Percentiles rank a stretch among this genome's conserved stretches.
Conservation (phyloP, 2,888 invertebrate species). For the Rhagium mordax region DNA sequence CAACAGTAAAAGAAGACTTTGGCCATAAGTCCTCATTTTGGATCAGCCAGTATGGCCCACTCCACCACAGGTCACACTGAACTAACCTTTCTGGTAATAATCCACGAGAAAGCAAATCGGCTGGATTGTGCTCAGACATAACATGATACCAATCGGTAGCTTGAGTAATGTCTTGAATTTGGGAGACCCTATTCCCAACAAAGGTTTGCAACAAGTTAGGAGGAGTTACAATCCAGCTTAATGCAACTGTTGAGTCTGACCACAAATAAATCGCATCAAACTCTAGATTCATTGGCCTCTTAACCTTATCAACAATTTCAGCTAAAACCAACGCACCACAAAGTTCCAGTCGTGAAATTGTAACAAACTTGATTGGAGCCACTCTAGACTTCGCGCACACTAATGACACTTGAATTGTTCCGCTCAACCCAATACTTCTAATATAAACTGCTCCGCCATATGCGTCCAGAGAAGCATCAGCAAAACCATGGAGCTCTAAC, state of each 20-base stretch:
- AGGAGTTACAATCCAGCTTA: constrained; percentile 1
- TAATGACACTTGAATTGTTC: constrained; percentile 7
- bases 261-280: constrained; percentile 15
- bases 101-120: constrained; percentile 9
- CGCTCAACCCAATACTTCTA: constrained; percentile 7
- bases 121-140: neutral
- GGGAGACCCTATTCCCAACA: constrained; percentile 6
- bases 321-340: constrained; percentile 29
- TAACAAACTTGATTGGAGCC: constrained; percentile 33
- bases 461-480: constrained; percentile 18
- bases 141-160: neutral
- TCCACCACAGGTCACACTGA: constrained; percentile 19
- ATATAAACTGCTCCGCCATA: constrained; percentile 25
- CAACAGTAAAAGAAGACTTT: neutral
- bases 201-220: neutral
- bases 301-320: constrained; percentile 1
- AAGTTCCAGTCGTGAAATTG: constrained; percentile 31
- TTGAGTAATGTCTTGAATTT: constrained; percentile 14
- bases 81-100: neutral
- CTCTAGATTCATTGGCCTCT: neutral
- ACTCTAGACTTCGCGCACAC: constrained; percentile 32
- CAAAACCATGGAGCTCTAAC: constrained; percentile 25
- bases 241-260: constrained; percentile 27
- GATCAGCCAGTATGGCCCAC: constrained; percentile 3
- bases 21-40: neutral